Evolutionary conservation across 2,888 invertebrate species (phyloP).

Genomic region (Patella caerulea): DNA sequence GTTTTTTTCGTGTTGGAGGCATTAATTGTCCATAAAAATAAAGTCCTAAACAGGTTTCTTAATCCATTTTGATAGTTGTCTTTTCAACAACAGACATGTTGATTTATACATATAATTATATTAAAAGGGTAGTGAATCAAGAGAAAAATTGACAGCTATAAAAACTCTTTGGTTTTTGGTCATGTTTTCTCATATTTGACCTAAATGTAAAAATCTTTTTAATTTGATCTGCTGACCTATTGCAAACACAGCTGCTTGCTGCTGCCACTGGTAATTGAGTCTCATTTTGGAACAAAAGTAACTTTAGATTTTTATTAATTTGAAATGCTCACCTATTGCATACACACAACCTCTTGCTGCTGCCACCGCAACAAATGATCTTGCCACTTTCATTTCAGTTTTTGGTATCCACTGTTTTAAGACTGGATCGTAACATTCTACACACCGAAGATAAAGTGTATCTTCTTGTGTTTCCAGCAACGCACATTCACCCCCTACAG

Average conservation of each 20-base stretch:
- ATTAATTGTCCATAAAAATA: too few relatives aligned
- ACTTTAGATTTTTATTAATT: neutral
- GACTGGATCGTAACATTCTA: conserved; percentile 66
- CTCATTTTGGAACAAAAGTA: neutral
- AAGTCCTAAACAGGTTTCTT: too few relatives aligned
- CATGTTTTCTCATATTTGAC: too few relatives aligned
- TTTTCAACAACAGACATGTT: too few relatives aligned
- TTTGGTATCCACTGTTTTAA: conserved; percentile 61
- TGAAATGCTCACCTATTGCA: conserved; percentile 60
- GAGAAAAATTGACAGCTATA: too few relatives aligned
- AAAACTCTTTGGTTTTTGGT: too few relatives aligned
- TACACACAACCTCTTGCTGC: conserved; percentile 79
- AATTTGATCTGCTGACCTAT: neutral
- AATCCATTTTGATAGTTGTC: too few relatives aligned
- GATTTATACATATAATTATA: too few relatives aligned
- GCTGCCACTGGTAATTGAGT: neutral
- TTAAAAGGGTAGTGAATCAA: too few relatives aligned
- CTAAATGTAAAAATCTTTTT: too few relatives aligned
- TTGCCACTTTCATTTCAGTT: conserved; percentile 62
- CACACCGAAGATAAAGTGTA: conserved; percentile 65
- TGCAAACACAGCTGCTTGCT: neutral
- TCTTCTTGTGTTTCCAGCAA: conserved; percentile 66
- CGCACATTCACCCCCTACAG: conserved; percentile 69
- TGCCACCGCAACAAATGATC: conserved; percentile 83
- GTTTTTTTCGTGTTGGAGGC: too few relatives aligned